Base-by-base conservation (phyloP, 2,888 invertebrate species). In the Lithophane ornitopus region DNA sequence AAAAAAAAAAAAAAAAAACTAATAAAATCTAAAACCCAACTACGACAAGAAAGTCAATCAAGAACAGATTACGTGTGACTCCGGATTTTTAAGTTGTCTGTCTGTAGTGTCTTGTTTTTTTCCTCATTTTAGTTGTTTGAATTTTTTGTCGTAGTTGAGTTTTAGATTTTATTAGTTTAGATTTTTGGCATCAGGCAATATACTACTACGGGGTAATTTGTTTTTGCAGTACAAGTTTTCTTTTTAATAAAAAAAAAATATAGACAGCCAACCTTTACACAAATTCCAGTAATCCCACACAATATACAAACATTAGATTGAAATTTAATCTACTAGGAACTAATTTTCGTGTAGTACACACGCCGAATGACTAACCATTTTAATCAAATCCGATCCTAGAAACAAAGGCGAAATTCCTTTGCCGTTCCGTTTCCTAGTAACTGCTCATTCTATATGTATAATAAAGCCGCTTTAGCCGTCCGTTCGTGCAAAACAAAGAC, bases 401-500 rank as follows among this genome's bases (percentile, higher is more conserved):
- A 84, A 90, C 91, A 92, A 91, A 90, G 87, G 81, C 85, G 79
- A 80, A 87, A 88, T 89, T 87, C 90, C 89, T 85, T 85, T 73
- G 78, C 75, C 66, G 70, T 76, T 75, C 80, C 70, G 84, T 84
- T 87, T 85, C 89, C 82, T 82, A 81, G 84, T 89, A 90, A 90
- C 89, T 87, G 90, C 89, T 87, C 87, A 79, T 85, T 85, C 73
- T 76, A 82, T 88, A 83, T 85, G 85, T 88, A 80, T 89, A 90
- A 88, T 91, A 90, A 89, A 88, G 86, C 90, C 78, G 85, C 83
- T 89, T 90, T 87, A 88, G 85, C 89, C 75, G 78, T 84, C 79
- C 80, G 87, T 91, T 88, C 87, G 85, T 89, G 87, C 88, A 85
- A 93, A 93, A 93, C 93, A 93, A 93, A 92, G 93, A 90, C 88